These are phyloP conservation scores for Cremastinae sp. DNA, from an alignment of 2,888 invertebrate species.

Conservation along the genomic window DNA sequence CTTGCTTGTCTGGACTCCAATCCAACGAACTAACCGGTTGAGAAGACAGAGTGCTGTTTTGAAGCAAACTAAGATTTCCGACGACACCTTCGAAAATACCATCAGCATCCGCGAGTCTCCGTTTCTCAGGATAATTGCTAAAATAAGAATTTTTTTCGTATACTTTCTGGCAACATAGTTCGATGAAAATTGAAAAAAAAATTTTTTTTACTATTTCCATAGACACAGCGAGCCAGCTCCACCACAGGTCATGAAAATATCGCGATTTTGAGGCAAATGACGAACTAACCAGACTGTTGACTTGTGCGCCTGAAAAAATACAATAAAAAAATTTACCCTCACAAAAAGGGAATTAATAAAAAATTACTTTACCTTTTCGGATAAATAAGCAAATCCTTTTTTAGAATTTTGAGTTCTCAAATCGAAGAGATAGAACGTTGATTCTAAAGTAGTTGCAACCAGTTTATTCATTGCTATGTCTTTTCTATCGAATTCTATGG, in stretches of 20 bases:
- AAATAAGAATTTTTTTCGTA: slow-evolving; percentile 55
- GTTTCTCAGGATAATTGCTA: slow-evolving; percentile 90
- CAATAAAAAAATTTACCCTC: slow-evolving; percentile 35
- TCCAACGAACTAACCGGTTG: slow-evolving; percentile 95
- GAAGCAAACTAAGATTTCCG: slow-evolving; percentile 88
- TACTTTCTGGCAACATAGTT: not conserved
- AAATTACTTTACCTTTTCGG: slow-evolving; percentile 81
- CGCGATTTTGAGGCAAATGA: slow-evolving; percentile 96
- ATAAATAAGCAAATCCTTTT: slow-evolving; percentile 88
- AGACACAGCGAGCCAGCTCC: slow-evolving; percentile 94
- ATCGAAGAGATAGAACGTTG: slow-evolving; percentile 94
- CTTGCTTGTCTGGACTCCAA: slow-evolving; percentile 95
- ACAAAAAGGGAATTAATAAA: no score
- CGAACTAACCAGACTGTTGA: slow-evolving; percentile 94
- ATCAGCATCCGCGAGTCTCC: slow-evolving; percentile 86
- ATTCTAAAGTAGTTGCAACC: slow-evolving; percentile 94
- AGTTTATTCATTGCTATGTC: slow-evolving; percentile 98
- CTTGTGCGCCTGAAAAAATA: slow-evolving; percentile 78
- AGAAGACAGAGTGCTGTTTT: slow-evolving; percentile 89
- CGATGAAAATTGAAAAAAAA: not conserved
- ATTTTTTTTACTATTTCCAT: slow-evolving; percentile 93
- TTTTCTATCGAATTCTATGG: slow-evolving; percentile 93
- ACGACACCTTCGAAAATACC: slow-evolving; percentile 88
- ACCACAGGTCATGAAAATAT: slow-evolving; percentile 94
- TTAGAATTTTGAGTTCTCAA: slow-evolving; percentile 92